Evolutionary conservation across 2,888 invertebrate species (phyloP).

Genomic region (Agrotis segetum): DNA sequence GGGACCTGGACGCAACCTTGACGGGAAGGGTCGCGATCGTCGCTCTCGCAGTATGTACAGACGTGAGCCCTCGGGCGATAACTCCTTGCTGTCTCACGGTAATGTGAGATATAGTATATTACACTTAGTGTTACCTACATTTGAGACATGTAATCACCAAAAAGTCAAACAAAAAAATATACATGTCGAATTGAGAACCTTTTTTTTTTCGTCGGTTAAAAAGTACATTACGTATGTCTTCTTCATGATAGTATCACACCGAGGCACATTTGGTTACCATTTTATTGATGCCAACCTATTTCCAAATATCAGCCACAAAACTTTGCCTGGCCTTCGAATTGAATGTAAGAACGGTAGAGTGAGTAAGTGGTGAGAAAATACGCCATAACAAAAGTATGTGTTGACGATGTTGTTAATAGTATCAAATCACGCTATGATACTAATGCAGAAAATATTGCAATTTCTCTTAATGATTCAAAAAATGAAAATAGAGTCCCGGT

Average conservation of each 20-base stretch:
- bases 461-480: too few species aligned
- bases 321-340: not conserved
- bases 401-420: not conserved
- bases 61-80: not conserved
- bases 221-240: too few species aligned
- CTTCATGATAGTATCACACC: not conserved
- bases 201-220: too few species aligned
- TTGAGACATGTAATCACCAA: not conserved
- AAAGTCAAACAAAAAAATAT: not conserved
- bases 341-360: not conserved
- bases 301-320: constrained; percentile 8
- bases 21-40: not conserved
- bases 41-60: not conserved
- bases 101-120: not conserved
- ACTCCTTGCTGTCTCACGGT: not conserved
- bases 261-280: not conserved
- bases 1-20: not conserved
- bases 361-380: not conserved
- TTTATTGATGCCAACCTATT: not conserved
- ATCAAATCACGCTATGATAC: not conserved
- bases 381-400: not conserved
- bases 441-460: not conserved
- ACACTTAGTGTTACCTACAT: not conserved
- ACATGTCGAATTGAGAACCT: too few species aligned
- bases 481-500: too few species aligned